Conservation (phyloP, 2,888 invertebrate species). For the Tenthredo notha region DNA sequence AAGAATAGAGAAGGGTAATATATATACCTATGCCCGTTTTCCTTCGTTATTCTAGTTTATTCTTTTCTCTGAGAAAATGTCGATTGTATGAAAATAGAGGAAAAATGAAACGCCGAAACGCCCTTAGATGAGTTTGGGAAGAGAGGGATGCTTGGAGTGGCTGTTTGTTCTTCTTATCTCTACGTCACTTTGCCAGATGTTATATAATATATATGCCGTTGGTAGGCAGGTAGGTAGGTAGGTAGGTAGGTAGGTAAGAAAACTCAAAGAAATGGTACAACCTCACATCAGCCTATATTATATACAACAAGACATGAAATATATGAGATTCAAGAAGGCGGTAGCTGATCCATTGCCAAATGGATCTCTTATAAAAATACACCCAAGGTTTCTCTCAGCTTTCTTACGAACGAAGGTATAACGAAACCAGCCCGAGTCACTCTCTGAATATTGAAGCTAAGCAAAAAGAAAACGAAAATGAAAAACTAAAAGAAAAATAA, state of each 20-base stretch:
- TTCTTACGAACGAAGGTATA: not conserved
- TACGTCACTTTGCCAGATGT: conserved; percentile 4
- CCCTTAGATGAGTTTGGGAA: not conserved
- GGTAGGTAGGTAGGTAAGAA: not conserved
- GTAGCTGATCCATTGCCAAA: conserved; percentile 25
- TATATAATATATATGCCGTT: not conserved
- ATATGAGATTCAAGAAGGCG: not conserved
- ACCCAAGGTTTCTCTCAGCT: not conserved
- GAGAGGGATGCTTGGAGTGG: conserved; percentile 10
- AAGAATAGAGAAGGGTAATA: not conserved
- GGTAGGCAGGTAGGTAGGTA: not conserved
- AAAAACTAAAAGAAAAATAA: not conserved
- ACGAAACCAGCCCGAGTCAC: not conserved
- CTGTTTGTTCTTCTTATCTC: conserved; percentile 8
- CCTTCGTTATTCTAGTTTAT: not conserved
- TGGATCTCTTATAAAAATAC: conserved; percentile 15
- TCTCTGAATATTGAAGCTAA: not conserved
- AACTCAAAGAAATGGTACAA: not conserved
- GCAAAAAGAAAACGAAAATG: not conserved
- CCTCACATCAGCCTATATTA: not conserved
- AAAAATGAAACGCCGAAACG: not conserved
- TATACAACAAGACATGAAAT: not conserved
- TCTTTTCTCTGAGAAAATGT: not conserved
- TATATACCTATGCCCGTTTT: not conserved
- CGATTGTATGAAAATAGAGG: conserved; percentile 2